These are phyloP conservation scores for Anthoscopus minutus DNA, from an alignment of 2,113 vertebrate genomes.

Conservation along the genomic window DNA sequence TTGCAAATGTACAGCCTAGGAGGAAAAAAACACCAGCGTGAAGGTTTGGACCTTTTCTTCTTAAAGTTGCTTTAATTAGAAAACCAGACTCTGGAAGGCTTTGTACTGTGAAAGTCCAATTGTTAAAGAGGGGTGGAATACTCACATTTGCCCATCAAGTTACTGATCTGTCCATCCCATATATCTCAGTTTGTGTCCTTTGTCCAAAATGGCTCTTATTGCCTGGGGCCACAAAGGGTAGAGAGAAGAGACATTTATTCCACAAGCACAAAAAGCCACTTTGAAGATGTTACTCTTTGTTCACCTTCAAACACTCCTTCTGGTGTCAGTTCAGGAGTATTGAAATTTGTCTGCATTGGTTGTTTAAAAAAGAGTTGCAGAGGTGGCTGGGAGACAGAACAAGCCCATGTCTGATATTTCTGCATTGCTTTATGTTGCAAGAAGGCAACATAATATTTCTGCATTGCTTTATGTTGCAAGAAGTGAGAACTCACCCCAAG, in stretches of 20 bases:
- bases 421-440: not conserved
- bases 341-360: not conserved
- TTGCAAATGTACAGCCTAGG: not conserved
- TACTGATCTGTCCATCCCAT: not conserved
- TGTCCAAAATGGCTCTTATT: conserved; percentile 22
- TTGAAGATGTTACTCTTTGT: conserved; percentile 3
- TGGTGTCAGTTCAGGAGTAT: not conserved
- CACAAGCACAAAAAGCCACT: conserved; percentile 1
- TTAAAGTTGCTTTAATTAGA: conserved; percentile 38
- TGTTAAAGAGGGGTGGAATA: not conserved
- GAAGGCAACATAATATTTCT: not conserved
- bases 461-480: not conserved
- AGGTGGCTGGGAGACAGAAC: not conserved
- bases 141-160: not conserved
- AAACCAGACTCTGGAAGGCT: conserved; percentile 1
- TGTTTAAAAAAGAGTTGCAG: not conserved
- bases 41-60: conserved; percentile 11
- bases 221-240: not conserved
- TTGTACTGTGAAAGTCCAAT: not conserved
- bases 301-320: conserved; percentile 7
- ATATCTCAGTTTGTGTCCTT: not conserved
- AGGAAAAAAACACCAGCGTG: not conserved
- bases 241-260: conserved; percentile 1
- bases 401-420: not conserved
- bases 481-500: not conserved